Percentiles rank a stretch among this genome's conserved stretches.
Evolutionary conservation across 2,888 invertebrate genomes (phyloP).

Genomic region (Leptarthrus brevirostris): DNA sequence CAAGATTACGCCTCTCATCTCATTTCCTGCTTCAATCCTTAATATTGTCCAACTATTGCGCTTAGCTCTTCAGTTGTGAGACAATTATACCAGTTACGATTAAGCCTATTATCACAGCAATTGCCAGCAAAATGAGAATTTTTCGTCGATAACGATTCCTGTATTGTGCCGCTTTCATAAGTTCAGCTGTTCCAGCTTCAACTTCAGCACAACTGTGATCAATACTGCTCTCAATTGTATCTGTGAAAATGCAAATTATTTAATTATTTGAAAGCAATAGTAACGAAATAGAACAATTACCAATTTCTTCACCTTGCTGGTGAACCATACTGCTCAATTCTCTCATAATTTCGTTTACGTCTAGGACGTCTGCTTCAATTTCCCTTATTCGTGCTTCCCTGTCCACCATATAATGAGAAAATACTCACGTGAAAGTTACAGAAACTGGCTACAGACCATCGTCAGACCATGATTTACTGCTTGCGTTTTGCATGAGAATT

Average conservation of each 20-base stretch:
- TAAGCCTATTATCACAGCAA: conserved; percentile 75
- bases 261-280: not conserved
- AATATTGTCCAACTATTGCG: no score
- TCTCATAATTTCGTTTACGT: conserved; percentile 86
- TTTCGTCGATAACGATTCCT: conserved; percentile 82
- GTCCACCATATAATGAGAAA: no score
- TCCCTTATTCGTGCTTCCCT: conserved; percentile 82
- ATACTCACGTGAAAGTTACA: no score
- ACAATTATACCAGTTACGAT: conserved; percentile 78
- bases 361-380: conserved; percentile 84
- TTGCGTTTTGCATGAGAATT: no score
- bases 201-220: conserved; percentile 80
- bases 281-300: conserved; percentile 68
- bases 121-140: conserved; percentile 76
- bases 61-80: conserved; percentile 70
- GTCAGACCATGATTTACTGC: no score
- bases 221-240: conserved; percentile 85
- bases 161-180: conserved; percentile 84
- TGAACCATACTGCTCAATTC: conserved; percentile 78
- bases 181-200: conserved; percentile 80
- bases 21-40: not conserved
- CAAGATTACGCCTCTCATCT: no score
- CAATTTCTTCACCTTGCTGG: conserved; percentile 78
- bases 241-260: conserved; percentile 67
- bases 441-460: no score